phyloP scores from a whole-genome alignment of 2,113 vertebrate genomes.

The Paedocypris sp. region DNA sequence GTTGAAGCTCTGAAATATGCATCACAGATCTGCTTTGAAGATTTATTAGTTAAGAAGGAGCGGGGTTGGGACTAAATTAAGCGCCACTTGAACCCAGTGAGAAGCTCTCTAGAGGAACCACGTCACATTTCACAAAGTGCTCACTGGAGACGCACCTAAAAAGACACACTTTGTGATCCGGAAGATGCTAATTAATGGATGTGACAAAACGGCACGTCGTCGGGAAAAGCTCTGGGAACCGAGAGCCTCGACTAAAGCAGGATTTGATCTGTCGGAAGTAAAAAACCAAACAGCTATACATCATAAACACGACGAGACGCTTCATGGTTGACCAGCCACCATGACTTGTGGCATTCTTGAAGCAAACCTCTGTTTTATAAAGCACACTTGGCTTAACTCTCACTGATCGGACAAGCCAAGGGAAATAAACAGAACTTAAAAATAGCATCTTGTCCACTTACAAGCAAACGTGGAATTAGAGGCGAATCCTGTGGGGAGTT shows the following conservation, averaged over 20 bases:
- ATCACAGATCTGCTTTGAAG: slow-evolving; percentile 40
- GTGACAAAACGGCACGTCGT: neutral
- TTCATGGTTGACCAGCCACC: neutral
- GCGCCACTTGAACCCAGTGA: slow-evolving; percentile 23
- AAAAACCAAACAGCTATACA: too few relatives aligned
- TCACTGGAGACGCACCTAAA: slow-evolving; percentile 29
- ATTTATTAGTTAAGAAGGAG: slow-evolving; percentile 26
- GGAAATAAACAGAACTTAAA: slow-evolving; percentile 54
- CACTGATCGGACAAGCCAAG: slow-evolving; percentile 42
- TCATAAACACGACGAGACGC: neutral
- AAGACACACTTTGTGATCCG: neutral
- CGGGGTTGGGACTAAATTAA: slow-evolving; percentile 34
- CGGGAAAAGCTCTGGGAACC: neutral
- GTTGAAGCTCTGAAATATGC: slow-evolving; percentile 31
- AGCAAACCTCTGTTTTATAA: neutral
- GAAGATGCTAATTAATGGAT: neutral
- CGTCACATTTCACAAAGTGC: slow-evolving; percentile 20
- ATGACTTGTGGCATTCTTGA: neutral
- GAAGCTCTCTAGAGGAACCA: slow-evolving; percentile 15
- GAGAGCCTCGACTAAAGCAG: neutral
- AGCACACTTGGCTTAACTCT: slow-evolving; percentile 6
- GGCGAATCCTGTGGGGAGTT: slow-evolving; percentile 47
- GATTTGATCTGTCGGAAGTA: too few relatives aligned
- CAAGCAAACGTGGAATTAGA: slow-evolving; percentile 50
- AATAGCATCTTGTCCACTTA: slow-evolving; percentile 50